Base-by-base conservation (phyloP, 2,888 invertebrate genomes). In the Petrophora chlorosata region DNA sequence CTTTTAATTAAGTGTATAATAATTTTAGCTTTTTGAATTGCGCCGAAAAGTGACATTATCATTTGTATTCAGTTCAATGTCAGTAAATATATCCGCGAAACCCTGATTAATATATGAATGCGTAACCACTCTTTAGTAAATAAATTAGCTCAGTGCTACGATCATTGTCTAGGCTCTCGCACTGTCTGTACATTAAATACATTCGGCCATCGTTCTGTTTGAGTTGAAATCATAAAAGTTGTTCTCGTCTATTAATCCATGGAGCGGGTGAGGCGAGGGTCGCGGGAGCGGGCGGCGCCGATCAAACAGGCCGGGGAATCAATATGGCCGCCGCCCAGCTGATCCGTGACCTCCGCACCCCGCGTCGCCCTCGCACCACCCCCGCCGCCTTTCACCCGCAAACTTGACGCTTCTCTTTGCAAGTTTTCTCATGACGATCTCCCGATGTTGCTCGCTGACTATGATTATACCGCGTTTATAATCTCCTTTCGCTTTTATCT, bases 321-420 rank as follows among this genome's bases (percentile, higher is more conserved):
- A 89, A 89, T 89, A 89, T 88, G 89, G 87, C 86, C 84, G 88
- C 85, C 87, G 84, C 88, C 89, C 87, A 87, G 89, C 89, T 88
- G 89, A 89, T 89, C 88, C 86, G 86, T 83, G 85, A 85, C 86
- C 87, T 82, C 86, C 80, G 74, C 82, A 60, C 70, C 78, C 79
- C 82, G 74, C 82, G 68, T 61, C 63, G 61, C 68, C 61, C 68
- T 57, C 64, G 62, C 72, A 58, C 60, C 55, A 61, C 55, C 58
- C 67, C 55, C 66, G 50, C 63, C 65, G 59, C 67, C 72, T 61
- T 70, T 66, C 67, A 65, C 70, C 66, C 64, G 63, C 70, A 72
- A 82, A 84, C 84, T 85, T 83, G 74, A 79, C 78, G 80, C 73
- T 81, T 77, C 76, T 77, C 73, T 72, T 74, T 67, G 59, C 66